Conservation (phyloP, 1,140 invertebrate genomes). For the Cydia amplana region DNA sequence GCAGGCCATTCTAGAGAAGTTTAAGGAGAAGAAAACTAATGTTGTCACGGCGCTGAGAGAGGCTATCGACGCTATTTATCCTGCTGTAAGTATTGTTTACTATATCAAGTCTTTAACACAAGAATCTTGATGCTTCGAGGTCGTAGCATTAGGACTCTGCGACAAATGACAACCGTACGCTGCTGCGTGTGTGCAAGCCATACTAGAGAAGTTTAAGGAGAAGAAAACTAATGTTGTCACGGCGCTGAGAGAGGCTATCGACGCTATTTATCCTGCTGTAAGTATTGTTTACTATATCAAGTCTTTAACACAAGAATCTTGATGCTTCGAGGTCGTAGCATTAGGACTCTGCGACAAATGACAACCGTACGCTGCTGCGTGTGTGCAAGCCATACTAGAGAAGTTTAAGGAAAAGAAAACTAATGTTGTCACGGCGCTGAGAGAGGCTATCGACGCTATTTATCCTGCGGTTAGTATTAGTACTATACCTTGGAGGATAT, state of each 20-base stretch:
- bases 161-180: constrained; percentile 94
- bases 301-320: too few species aligned
- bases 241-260: constrained; percentile 93
- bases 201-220: constrained; percentile 98
- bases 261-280: constrained; percentile 91
- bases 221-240: constrained; percentile 96
- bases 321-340: constrained; percentile 86
- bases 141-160: constrained; percentile 92
- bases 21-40: constrained; percentile 97
- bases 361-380: constrained; percentile 88
- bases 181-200: constrained; percentile 86
- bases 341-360: constrained; percentile 94
- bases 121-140: too few species aligned
- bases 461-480: constrained; percentile 89
- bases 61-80: constrained; percentile 94
- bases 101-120: too few species aligned
- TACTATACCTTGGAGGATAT: too few species aligned
- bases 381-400: constrained; percentile 90
- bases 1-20: constrained; percentile 93
- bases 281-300: constrained; percentile 56
- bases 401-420: too few species aligned
- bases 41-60: constrained; percentile 93
- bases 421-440: constrained; percentile 91
- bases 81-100: too few species aligned
- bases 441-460: constrained; percentile 95